A percentile compares a stretch with the other conserved stretches of the same genome.
phyloP scores from a whole-genome alignment of 53 echinoderm and acorn worm species.

The Echinometra lucunter region DNA sequence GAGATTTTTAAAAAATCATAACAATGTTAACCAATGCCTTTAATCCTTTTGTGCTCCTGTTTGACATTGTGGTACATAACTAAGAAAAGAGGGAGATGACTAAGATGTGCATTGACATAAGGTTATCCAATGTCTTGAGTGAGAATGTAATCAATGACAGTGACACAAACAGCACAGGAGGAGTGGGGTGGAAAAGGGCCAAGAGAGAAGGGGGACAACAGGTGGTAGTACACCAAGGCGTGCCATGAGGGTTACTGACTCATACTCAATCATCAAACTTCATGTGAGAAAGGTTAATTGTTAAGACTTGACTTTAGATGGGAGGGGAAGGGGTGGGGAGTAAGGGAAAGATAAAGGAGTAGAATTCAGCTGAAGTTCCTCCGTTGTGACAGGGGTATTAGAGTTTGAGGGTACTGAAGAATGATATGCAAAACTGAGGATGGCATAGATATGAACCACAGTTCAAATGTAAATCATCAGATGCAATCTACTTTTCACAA shows the following conservation, averaged over 20 bases:
- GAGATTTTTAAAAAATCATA: too few relatives aligned
- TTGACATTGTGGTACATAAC: not conserved
- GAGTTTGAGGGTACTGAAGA: not conserved
- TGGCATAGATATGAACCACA: not conserved
- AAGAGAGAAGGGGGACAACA: constrained; percentile 17
- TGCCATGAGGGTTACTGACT: constrained; percentile 22
- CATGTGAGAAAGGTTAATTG: not conserved
- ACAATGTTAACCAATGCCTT: too few relatives aligned
- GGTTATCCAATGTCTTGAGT: constrained; percentile 23
- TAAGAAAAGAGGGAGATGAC: not conserved
- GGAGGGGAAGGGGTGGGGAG: not conserved
- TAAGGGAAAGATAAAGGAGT: not conserved
- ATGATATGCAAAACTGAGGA: constrained; percentile 16
- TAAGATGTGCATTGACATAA: not conserved
- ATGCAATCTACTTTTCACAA: constrained; percentile 1
- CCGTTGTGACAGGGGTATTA: constrained; percentile 34
- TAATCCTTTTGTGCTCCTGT: too few relatives aligned
- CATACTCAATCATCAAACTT: constrained; percentile 27
- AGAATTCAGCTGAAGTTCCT: not conserved
- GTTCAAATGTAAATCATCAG: not conserved
- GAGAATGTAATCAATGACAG: constrained; percentile 19
- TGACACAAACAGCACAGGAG: not conserved
- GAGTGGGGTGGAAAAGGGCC: constrained; percentile 35
- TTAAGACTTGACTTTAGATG: not conserved
- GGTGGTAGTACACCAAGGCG: constrained; percentile 16